Percentiles rank a stretch among this genome's conserved stretches.
phyloP scores from a whole-genome alignment of 2,888 invertebrate species.

The Amitus sp. region DNA sequence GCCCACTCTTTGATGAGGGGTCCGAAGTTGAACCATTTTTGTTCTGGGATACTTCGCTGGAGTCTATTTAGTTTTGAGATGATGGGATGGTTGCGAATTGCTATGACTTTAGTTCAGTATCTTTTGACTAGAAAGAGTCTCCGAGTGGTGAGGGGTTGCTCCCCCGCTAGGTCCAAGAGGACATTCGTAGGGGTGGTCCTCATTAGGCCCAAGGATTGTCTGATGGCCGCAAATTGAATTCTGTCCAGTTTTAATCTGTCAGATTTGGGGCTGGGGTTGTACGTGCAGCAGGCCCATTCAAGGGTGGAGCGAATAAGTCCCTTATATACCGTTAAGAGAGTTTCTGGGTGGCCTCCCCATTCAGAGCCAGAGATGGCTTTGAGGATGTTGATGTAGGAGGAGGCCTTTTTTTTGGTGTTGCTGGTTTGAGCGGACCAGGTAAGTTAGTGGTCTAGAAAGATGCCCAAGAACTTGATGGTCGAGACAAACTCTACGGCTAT shows the following conservation, averaged over 20 bases:
- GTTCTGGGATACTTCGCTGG: no score
- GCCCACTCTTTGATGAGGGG: no score
- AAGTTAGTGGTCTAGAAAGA: no score
- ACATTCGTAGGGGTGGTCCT: neutral
- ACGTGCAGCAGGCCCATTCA: constrained; percentile 2
- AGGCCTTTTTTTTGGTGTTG: no score
- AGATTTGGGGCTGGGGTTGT: neutral
- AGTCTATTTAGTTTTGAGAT: no score
- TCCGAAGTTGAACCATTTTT: no score
- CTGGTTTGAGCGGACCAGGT: no score
- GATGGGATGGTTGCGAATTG: neutral
- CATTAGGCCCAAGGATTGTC: neutral
- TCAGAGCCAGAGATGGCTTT: neutral
- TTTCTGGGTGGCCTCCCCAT: constrained; percentile 8
- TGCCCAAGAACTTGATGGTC: no score
- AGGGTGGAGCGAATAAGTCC: constrained; percentile 2
- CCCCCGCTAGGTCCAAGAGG: neutral
- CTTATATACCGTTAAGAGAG: constrained; percentile 1
- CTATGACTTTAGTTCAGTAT: neutral
- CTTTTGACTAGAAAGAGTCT: neutral
- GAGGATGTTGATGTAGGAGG: neutral
- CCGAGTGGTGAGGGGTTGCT: neutral
- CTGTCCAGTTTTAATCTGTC: neutral
- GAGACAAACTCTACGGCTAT: no score
- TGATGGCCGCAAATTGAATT: neutral